These are phyloP conservation scores for Tonatia bakeri DNA, from an alignment of 2,113 vertebrate genomes.

Conservation along the genomic window DNA sequence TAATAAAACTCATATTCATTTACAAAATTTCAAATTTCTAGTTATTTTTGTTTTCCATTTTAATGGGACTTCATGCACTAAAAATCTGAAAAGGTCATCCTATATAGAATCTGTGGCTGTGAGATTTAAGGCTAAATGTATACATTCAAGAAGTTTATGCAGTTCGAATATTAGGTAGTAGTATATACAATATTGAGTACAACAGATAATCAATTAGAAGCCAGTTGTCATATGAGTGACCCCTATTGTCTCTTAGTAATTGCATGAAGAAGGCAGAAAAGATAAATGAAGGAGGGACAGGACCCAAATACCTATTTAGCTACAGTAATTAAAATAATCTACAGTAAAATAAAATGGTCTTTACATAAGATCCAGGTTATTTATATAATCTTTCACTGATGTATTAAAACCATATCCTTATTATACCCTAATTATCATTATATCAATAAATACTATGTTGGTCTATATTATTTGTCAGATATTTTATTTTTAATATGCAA, in stretches of 20 bases:
- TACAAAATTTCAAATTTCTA: background rate
- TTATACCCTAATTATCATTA: background rate
- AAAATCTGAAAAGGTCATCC: background rate
- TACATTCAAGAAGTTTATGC: background rate
- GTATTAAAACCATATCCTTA: background rate
- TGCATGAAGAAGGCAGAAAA: background rate
- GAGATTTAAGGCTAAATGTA: background rate
- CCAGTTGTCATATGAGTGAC: background rate
- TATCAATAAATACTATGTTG: background rate
- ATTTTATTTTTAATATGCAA: background rate
- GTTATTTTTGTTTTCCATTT: background rate
- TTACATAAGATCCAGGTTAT: background rate
- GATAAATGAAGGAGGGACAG: background rate
- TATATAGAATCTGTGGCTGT: background rate
- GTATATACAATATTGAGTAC: background rate
- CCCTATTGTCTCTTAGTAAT: background rate
- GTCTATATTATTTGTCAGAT: background rate
- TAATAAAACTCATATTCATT: constrained; percentile 26
- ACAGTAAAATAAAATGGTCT: background rate
- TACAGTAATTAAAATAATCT: background rate
- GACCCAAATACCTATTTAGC: background rate
- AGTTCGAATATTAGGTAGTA: background rate
- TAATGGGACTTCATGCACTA: background rate
- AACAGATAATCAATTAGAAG: background rate
- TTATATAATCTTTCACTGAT: background rate